Percentiles rank a stretch among this genome's conserved stretches.
Evolutionary conservation across 2,888 invertebrate species (phyloP).

Genomic region (Lissocephala sabroskyi): DNA sequence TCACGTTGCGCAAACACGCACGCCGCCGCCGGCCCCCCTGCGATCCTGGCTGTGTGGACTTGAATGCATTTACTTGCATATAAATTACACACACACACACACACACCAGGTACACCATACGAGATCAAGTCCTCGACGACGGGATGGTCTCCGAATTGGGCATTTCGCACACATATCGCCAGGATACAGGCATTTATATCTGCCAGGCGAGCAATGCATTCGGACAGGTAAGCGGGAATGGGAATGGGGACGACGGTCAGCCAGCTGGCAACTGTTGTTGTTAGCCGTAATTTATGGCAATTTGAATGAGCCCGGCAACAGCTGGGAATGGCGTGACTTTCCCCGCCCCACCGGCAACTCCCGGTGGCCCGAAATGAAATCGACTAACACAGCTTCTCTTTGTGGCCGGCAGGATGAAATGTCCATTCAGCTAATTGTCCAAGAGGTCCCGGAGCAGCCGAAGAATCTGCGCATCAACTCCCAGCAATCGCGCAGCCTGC

Average conservation of each 20-base stretch:
- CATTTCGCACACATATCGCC: slow-evolving; percentile 86
- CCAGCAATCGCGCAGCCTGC: slow-evolving; percentile 86
- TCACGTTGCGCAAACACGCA: slow-evolving; percentile 64
- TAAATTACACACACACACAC: slow-evolving; percentile 46
- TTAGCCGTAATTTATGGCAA: slow-evolving; percentile 57
- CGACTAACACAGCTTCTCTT: neutral
- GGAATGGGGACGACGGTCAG: too few relatives aligned
- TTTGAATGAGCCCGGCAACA: slow-evolving; percentile 41
- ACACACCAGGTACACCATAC: slow-evolving; percentile 77
- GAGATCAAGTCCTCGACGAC: slow-evolving; percentile 84
- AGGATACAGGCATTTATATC: slow-evolving; percentile 90
- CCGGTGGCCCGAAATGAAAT: too few relatives aligned
- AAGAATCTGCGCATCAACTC: slow-evolving; percentile 88
- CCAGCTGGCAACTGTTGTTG: slow-evolving; percentile 47
- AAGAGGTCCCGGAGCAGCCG: slow-evolving; percentile 93
- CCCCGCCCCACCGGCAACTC: slow-evolving; percentile 6
- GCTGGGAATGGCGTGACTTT: slow-evolving; percentile 28
- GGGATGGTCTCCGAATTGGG: slow-evolving; percentile 89
- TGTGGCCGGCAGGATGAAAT: slow-evolving; percentile 79
- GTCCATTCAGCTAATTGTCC: slow-evolving; percentile 90
- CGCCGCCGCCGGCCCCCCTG: slow-evolving; percentile 22
- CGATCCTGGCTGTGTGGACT: too few relatives aligned
- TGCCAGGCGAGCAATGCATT: slow-evolving; percentile 92
- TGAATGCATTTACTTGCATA: slow-evolving; percentile 65
- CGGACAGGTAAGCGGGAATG: slow-evolving; percentile 86